Percentiles rank a stretch among this genome's conserved stretches.
Evolutionary conservation across 2,888 invertebrate genomes (phyloP).

Genomic region (Lasioglossum malachurum): DNA sequence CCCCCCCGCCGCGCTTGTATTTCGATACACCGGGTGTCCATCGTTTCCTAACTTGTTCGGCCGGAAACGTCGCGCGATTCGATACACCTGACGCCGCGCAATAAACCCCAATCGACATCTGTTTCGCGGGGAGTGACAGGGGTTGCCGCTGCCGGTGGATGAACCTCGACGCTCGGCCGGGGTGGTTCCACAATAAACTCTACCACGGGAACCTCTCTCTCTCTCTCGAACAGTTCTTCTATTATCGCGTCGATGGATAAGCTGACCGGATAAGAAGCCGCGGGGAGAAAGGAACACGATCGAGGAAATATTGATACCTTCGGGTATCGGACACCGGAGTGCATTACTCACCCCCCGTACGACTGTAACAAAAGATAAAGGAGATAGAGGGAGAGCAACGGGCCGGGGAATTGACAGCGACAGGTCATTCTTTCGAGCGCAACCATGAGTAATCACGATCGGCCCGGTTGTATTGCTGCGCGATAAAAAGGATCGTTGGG

Average conservation of each 20-base stretch:
- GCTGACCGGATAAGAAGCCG: constrained; percentile 23
- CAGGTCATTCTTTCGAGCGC: constrained; percentile 46
- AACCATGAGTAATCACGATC: constrained; percentile 53
- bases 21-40: constrained; percentile 66
- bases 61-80: constrained; percentile 10
- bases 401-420: constrained; percentile 48
- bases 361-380: constrained; percentile 46
- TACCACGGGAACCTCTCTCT: neutral
- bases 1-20: neutral
- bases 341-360: constrained; percentile 34
- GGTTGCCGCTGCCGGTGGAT: neutral
- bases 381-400: constrained; percentile 35
- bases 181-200: neutral
- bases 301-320: constrained; percentile 42
- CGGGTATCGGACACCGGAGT: constrained; percentile 35
- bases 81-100: constrained; percentile 1
- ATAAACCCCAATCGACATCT: constrained; percentile 14
- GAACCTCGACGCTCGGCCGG: neutral
- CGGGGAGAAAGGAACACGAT: constrained; percentile 20
- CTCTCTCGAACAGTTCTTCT: neutral
- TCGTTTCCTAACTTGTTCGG: constrained; percentile 25
- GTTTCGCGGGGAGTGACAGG: neutral
- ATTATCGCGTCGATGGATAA: constrained; percentile 10
- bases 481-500: constrained; percentile 44
- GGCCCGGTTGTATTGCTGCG: constrained; percentile 32